Evolutionary conservation across 2,113 vertebrate genomes (phyloP).

Genomic region (Steatornis caripensis): DNA sequence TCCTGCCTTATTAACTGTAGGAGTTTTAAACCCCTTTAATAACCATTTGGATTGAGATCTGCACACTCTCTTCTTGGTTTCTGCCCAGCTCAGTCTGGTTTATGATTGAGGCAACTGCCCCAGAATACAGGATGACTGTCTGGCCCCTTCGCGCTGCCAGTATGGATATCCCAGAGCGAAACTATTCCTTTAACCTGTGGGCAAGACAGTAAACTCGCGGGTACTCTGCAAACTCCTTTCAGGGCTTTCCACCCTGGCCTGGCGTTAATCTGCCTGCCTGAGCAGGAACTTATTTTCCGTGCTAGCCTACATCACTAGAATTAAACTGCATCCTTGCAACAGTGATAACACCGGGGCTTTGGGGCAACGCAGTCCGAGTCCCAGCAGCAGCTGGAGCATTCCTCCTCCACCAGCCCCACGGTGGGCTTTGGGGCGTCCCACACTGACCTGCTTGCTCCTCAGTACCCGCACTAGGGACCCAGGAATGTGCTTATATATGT

Average conservation of each 20-base stretch:
- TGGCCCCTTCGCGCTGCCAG: background rate
- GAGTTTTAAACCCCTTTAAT: background rate
- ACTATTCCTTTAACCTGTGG: background rate
- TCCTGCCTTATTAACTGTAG: background rate
- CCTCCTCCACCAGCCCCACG: rapidly evolving
- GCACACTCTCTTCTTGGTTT: background rate
- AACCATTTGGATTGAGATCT: background rate
- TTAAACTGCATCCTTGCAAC: background rate
- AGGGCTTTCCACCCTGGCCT: background rate
- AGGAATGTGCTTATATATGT: background rate
- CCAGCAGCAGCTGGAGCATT: background rate
- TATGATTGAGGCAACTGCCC: background rate
- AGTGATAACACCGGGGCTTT: background rate
- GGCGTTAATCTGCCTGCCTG: background rate
- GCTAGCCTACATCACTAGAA: background rate
- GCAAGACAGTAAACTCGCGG: background rate
- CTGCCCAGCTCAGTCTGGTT: background rate
- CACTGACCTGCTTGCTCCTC: background rate
- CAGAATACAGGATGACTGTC: background rate
- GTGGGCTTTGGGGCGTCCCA: background rate
- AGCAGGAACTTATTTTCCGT: background rate
- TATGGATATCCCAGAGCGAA: background rate
- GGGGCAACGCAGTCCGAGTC: background rate
- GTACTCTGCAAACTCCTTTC: background rate
- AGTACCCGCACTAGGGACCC: rapidly evolving